Evolutionary conservation across 2,888 invertebrate genomes (phyloP).

Genomic region (Ochropleura leucogaster): DNA sequence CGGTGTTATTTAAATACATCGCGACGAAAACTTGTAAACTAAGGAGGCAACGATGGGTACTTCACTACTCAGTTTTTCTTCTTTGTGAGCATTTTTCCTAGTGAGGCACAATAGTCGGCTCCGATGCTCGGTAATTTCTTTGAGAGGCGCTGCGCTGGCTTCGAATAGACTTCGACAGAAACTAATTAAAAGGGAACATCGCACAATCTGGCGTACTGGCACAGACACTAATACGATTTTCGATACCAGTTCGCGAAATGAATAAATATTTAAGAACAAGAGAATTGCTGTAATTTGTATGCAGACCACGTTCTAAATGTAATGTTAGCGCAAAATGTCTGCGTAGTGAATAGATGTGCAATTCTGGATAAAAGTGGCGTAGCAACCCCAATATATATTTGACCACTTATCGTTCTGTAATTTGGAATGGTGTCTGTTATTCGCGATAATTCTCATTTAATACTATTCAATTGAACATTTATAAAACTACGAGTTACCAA

Average conservation of each 20-base stretch:
- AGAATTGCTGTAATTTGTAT: constrained; percentile 21
- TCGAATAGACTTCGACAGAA: constrained; percentile 79
- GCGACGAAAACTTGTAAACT: constrained; percentile 52
- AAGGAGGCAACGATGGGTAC: constrained; percentile 53
- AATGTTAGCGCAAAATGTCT: constrained; percentile 27
- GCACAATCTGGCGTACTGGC: constrained; percentile 77
- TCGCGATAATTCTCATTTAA: constrained; percentile 5
- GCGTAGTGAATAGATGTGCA: constrained; percentile 26
- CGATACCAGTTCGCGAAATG: constrained; percentile 65
- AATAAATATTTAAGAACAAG: constrained; percentile 54
- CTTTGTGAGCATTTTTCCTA: constrained; percentile 65
- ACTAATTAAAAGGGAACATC: constrained; percentile 85
- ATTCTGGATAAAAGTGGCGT: constrained; percentile 10
- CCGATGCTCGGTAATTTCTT: constrained; percentile 78
- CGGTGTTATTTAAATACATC: constrained; percentile 48
- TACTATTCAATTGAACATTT: neutral
- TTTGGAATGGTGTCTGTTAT: constrained; percentile 4
- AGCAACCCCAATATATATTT: constrained; percentile 5
- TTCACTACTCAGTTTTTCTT: constrained; percentile 60
- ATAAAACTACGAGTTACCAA: constrained; percentile 5
- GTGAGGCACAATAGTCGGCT: constrained; percentile 59
- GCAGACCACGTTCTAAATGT: constrained; percentile 35
- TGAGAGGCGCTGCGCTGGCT: constrained; percentile 77
- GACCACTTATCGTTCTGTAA: constrained; percentile 15
- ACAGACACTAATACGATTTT: constrained; percentile 68